Evolutionary conservation across 2,113 vertebrate species (phyloP).

Genomic region (Mus pahari): DNA sequence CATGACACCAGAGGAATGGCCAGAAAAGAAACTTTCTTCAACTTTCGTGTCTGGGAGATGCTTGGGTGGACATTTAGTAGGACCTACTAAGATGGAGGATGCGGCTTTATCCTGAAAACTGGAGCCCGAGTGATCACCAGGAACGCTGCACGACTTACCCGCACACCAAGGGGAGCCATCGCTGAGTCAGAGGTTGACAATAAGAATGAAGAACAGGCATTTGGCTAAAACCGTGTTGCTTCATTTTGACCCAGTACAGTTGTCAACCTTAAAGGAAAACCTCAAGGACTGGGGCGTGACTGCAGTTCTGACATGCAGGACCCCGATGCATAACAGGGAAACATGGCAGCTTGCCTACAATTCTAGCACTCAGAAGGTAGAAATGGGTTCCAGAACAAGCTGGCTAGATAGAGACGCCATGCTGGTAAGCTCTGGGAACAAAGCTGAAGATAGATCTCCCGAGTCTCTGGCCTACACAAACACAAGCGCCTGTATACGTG

Average conservation of each 20-base stretch:
- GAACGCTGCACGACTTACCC: background rate
- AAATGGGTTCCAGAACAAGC: background rate
- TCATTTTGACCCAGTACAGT: background rate
- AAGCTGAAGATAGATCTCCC: background rate
- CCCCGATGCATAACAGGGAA: too few species aligned
- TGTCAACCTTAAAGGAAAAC: constrained; percentile 5
- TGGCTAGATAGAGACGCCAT: background rate
- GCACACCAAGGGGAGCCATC: background rate
- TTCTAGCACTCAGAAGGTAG: too few species aligned
- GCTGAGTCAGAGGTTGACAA: background rate
- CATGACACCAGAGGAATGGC: background rate
- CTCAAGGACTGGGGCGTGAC: background rate
- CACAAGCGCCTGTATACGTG: background rate
- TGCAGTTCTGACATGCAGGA: background rate
- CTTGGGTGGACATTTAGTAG: background rate
- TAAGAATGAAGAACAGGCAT: background rate
- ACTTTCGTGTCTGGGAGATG: background rate
- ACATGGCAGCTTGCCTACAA: background rate
- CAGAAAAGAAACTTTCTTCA: constrained; percentile 63
- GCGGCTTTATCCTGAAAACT: background rate
- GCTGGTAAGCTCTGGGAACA: background rate
- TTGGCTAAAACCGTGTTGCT: background rate
- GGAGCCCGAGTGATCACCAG: background rate
- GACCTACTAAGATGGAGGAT: background rate
- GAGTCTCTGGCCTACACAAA: background rate